phyloP scores from a whole-genome alignment of 1,140 invertebrate species.

The Solenopsis fugax region DNA sequence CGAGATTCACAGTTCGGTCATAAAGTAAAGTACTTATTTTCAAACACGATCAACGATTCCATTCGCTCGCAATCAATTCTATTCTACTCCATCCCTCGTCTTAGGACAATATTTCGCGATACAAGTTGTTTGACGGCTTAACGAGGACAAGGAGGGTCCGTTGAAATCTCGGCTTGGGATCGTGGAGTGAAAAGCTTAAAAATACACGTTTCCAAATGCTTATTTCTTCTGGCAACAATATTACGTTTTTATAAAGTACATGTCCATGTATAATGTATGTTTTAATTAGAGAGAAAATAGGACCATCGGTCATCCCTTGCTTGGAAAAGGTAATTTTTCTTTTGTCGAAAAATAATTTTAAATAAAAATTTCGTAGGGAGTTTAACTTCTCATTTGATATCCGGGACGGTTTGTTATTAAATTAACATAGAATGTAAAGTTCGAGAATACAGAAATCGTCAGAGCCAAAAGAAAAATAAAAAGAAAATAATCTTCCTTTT shows the following conservation, averaged over 20 bases:
- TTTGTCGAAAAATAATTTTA: not conserved
- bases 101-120: not conserved
- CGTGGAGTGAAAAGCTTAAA: not conserved
- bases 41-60: not conserved
- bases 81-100: not conserved
- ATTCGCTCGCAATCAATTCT: slow-evolving; percentile 6
- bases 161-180: not conserved
- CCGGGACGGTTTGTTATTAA: not conserved
- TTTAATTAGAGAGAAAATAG: not conserved
- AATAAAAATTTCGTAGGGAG: not conserved
- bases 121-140: not conserved
- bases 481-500: not conserved
- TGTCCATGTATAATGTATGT: not conserved
- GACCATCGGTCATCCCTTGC: not conserved
- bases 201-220: not conserved
- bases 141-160: not conserved
- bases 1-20: slow-evolving; percentile 29
- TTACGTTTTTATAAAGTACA: not conserved
- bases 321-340: no score
- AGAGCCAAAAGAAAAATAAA: not conserved
- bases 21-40: slow-evolving; percentile 10
- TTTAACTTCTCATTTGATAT: not conserved
- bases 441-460: not conserved
- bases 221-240: not conserved
- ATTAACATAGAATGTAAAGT: not conserved